These are phyloP conservation scores for Theonella swinhoei DNA, from an alignment of 37 sponge, comb jelly and placozoan genomes.

Conservation along the genomic window DNA sequence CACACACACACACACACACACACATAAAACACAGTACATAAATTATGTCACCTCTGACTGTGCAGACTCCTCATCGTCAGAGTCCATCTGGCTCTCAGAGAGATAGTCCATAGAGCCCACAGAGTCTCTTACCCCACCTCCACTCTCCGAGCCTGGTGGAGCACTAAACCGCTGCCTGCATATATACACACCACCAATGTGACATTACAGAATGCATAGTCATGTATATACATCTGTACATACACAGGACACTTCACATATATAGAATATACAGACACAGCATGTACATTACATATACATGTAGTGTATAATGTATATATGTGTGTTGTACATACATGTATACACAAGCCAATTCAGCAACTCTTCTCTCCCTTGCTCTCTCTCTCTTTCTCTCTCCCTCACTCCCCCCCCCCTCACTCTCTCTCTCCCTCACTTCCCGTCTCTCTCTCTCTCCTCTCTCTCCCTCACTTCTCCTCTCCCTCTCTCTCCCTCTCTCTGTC, in stretches of 20 bases:
- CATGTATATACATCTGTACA: not conserved
- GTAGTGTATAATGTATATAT: not conserved
- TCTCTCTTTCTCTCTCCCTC: not conserved
- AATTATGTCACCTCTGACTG: constrained; percentile 68
- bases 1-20: constrained; percentile 26
- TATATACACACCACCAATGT: too few relatives aligned
- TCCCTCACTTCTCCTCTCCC: not conserved
- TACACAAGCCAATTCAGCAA: too few relatives aligned
- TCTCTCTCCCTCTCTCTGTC: not conserved
- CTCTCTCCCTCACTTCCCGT: too few relatives aligned
- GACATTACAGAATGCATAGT: not conserved
- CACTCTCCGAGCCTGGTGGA: constrained; percentile 24
- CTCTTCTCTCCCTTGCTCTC: not conserved
- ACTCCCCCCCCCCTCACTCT: not conserved
- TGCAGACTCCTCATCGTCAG: constrained; percentile 79
- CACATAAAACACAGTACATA: too few relatives aligned
- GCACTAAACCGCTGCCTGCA: constrained; percentile 32
- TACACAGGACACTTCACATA: not conserved
- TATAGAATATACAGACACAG: not conserved
- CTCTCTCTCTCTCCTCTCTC: not conserved
- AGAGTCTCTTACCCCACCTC: constrained; percentile 24
- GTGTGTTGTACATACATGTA: too few relatives aligned
- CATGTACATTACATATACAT: not conserved
- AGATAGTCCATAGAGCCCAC: constrained; percentile 68
- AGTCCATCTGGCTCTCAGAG: constrained; percentile 77